Base-by-base conservation (phyloP, 2,797 vertebrate genomes). In the Enteromius viviparus region DNA sequence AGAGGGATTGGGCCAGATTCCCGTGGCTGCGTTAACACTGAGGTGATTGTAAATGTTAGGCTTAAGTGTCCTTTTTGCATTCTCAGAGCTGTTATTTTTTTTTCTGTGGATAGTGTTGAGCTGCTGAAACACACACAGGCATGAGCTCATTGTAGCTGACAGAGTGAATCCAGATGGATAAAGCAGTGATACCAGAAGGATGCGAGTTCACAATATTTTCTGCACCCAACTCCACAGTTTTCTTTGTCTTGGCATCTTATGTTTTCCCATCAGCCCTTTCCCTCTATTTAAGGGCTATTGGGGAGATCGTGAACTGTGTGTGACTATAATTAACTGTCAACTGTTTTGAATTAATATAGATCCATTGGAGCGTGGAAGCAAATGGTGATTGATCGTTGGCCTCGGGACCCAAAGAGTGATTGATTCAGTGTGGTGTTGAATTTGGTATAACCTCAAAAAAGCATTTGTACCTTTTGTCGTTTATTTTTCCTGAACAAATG, bases 161-260 rank as follows among this genome's bases (percentile, higher is more conserved):
- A 26, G 76, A 89, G 85, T 84, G 85, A 89, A 84, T 86, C 87
- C 88, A 89, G 87, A 85, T 87, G 84, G 79, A 84, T 87, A 81
- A 83, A 87, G 62, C 34, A 40, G 29, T 74, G 76, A 83, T 77
- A 66, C 60, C 69, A 78, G 70, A 87, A 76, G 66, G 79, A 85
- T 82, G 80, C 49, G 79, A 80, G 72, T 86, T 47, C 60, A 81
- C 78, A 81, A 40, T 40, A 77, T 76, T 76, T 80, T 76, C 71
- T 76, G 19, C 42, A 80, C 70, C 64, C 66, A 80, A 77, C 12
- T 74, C 78, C 72, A 40, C 15, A 76, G 78, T 69, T 76, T 58
- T 76, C 76, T 47, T 76, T 85, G 81, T 85, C 60, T 85, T 75
- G 84, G 82, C 66, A 42, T 87, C 51, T 69, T 71, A 17, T 69